Percentiles rank a stretch among this genome's conserved stretches.
Evolutionary conservation across 2,888 invertebrate genomes (phyloP).

Genomic region (Argyra leucocephala): DNA sequence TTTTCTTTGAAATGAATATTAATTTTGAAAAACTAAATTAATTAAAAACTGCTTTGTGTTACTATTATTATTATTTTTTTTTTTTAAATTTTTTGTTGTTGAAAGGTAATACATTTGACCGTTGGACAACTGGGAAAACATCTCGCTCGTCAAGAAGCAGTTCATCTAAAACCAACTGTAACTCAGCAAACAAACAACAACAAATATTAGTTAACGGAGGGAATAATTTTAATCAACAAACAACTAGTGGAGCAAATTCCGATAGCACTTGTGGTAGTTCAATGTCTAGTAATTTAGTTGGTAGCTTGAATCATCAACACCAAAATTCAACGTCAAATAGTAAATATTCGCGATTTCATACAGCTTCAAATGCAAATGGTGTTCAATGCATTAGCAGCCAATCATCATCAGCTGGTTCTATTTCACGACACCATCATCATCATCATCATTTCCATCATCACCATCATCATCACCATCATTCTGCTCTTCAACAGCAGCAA

Average conservation of each 20-base stretch:
- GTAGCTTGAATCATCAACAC: conserved; percentile 3
- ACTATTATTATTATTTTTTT: neutral
- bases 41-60: too few species aligned
- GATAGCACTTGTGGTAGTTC: neutral
- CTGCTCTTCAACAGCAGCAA: conserved; percentile 11
- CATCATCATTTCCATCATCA: conserved; percentile 21
- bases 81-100: neutral
- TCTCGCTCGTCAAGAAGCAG: neutral
- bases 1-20: neutral
- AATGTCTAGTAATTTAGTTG: neutral
- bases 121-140: neutral
- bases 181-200: neutral
- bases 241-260: neutral
- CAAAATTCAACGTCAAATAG: conserved; percentile 12
- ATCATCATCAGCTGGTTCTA: conserved; percentile 19
- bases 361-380: conserved; percentile 16
- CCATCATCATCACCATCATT: conserved; percentile 22
- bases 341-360: conserved; percentile 13
- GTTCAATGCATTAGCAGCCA: conserved; percentile 16
- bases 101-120: neutral
- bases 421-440: conserved; percentile 23
- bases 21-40: neutral
- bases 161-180: neutral
- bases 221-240: neutral
- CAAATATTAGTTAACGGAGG: neutral